Evolutionary conservation across 2,797 vertebrate species (phyloP).

Genomic region (Cyclura pinguis): DNA sequence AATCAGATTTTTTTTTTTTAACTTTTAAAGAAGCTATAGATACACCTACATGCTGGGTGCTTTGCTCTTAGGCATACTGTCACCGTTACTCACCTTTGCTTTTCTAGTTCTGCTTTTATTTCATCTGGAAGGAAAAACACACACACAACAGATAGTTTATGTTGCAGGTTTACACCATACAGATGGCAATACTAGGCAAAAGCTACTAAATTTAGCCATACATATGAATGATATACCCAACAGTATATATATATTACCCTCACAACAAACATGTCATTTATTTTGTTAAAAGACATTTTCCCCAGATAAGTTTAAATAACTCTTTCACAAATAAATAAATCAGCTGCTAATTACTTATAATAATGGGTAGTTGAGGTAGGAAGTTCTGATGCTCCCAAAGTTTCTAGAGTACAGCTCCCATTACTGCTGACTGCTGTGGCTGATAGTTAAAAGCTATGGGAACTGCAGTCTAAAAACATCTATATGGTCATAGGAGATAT

Average conservation of each 20-base stretch:
- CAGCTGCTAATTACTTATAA: background rate
- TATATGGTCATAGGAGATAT: background rate
- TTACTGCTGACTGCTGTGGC: background rate
- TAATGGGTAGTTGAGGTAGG: background rate
- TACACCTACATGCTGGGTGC: background rate
- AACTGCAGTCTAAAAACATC: background rate
- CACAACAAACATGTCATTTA: background rate
- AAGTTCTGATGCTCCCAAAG: background rate
- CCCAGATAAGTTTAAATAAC: background rate
- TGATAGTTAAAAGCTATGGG: background rate
- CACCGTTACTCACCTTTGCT: constrained; percentile 87
- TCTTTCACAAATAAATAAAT: background rate
- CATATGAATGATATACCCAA: background rate
- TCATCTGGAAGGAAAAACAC: constrained; percentile 85
- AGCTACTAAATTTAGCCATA: background rate
- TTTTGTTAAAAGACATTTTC: background rate
- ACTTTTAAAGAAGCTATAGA: background rate
- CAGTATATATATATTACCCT: background rate
- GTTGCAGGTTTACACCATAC: background rate
- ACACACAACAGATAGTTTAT: constrained; percentile 14
- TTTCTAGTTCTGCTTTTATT: constrained; percentile 95
- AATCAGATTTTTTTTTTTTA: background rate
- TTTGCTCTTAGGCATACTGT: background rate
- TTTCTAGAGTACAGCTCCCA: background rate
- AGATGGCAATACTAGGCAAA: too few species aligned